Conservation (phyloP, 2,797 vertebrate species). For the Gymnoscopelus microlampas region DNA sequence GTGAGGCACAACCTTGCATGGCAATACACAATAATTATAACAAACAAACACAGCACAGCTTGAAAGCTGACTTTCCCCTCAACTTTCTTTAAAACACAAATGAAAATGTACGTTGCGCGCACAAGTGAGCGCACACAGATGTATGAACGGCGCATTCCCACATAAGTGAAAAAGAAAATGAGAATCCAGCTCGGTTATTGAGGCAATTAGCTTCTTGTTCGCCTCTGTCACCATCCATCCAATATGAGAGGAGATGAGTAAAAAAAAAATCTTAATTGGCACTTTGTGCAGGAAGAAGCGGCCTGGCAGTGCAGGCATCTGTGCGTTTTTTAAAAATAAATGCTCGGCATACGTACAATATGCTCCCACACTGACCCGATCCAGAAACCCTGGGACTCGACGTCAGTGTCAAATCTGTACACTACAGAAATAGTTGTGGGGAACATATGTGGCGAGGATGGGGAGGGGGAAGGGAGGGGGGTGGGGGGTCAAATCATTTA, state of each 20-base stretch:
- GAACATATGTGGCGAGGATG: constrained; percentile 63
- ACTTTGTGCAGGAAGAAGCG: constrained; percentile 61
- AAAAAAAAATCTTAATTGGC: constrained; percentile 71
- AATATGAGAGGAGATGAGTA: constrained; percentile 58
- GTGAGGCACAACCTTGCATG: no score
- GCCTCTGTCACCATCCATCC: constrained; percentile 66
- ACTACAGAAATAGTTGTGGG: constrained; percentile 60
- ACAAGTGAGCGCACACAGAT: constrained; percentile 26
- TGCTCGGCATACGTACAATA: constrained; percentile 71
- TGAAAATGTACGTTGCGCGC: constrained; percentile 13
- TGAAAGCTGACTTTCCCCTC: constrained; percentile 24
- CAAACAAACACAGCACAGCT: constrained; percentile 17
- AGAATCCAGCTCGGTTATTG: constrained; percentile 32
- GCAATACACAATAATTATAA: no score
- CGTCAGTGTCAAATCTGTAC: constrained; percentile 62
- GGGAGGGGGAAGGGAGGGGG: constrained; percentile 36
- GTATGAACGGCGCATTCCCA: constrained; percentile 48
- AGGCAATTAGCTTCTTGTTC: constrained; percentile 69
- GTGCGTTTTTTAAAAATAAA: constrained; percentile 71
- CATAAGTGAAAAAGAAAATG: constrained; percentile 10
- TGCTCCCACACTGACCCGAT: constrained; percentile 63
- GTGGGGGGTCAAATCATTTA: constrained; percentile 55
- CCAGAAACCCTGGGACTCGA: constrained; percentile 60
- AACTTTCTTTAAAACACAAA: not conserved
- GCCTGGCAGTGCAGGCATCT: constrained; percentile 68